Evolutionary conservation across 2,888 invertebrate genomes (phyloP), one percentile per base, ranked within the genome.

Genomic region (Malachius bipustulatus): DNA sequence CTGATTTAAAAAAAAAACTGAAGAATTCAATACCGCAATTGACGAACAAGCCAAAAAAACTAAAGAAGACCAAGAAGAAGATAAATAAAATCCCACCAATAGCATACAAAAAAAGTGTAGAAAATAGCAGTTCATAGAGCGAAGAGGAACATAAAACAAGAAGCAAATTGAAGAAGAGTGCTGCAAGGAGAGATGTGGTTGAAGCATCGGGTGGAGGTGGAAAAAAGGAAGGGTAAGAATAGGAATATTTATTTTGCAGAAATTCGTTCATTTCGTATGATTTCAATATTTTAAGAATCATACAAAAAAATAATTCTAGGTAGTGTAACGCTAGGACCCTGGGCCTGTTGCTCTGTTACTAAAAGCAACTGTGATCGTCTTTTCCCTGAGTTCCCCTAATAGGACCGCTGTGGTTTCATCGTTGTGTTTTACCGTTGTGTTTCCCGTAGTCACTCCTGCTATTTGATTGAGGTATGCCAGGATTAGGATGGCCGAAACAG

Each of bases 91-190:
- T 19, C 6, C 24, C 6, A 19, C 24, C 6, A 19, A 6, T 19
- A 19, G n/a, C 24, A 19, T 8, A 19, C 24, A n/a, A 19, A 6
- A 19, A 19, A n/a, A 19, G 24, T 19, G 24, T 8, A 19, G 24
- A 19, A 19, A 19, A 19, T 19, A 19, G 24, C 24, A 19, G 24
- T 19, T 19, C 24, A 19, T 6, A 19, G 24, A 19, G 24, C 24
- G 24, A 19, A 19, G 24, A 19, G 24, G 24, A 19, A 6, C 24
- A n/a, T n/a, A 19, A 19, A 19, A n/a, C n/a, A 19, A 19, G 24
- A 19, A 19, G 24, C 24, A 19, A 6, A 19, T 19, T 19, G 24
- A 19, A n/a, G 24, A 19, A 19, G 24, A 19, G n/a, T 19, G 24
- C n/a, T 19, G 6, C 24, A 6, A 19, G n/a, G n/a, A 19, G n/a